Conservation (phyloP, 1,140 invertebrate genomes). For the Drosophila sp. region DNA sequence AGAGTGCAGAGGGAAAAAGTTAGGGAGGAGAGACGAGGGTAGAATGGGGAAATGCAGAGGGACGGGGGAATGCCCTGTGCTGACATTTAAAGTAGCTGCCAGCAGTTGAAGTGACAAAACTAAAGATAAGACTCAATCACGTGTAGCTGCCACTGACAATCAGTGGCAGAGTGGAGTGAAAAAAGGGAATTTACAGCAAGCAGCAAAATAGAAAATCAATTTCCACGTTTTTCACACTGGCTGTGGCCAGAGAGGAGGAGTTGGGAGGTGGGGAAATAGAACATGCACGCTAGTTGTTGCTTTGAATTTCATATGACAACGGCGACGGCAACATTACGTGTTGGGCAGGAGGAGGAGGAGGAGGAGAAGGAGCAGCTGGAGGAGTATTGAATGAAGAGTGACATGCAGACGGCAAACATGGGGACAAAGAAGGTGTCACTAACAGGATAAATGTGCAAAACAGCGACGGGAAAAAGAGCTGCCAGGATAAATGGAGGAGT, state of each 20-base stretch:
- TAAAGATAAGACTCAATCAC: conserved; percentile 83
- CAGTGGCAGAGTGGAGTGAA: conserved; percentile 24
- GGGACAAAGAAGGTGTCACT: conserved; percentile 81
- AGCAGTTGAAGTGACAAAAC: conserved; percentile 80
- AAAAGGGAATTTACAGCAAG: conserved; percentile 39
- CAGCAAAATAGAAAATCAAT: conserved; percentile 83
- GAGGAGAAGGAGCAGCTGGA: not conserved
- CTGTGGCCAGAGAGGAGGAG: conserved; percentile 20
- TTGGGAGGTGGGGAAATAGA: conserved; percentile 22
- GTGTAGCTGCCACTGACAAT: conserved; percentile 78
- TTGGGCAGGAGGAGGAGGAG: conserved; percentile 1
- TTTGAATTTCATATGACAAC: conserved; percentile 71
- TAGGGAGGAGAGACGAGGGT: not conserved
- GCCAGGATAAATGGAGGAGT: conserved; percentile 54
- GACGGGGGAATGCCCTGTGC: conserved; percentile 35
- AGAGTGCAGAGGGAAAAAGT: not conserved
- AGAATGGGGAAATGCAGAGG: not conserved
- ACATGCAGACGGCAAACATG: conserved; percentile 71
- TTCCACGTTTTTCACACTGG: conserved; percentile 70
- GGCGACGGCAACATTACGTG: conserved; percentile 31
- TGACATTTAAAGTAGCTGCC: conserved; percentile 83
- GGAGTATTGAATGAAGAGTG: conserved; percentile 72
- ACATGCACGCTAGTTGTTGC: conserved; percentile 75
- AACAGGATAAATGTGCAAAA: conserved; percentile 81
- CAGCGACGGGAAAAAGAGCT: conserved; percentile 80